Evolutionary conservation across 2,797 vertebrate genomes (phyloP).

Genomic region (Diplodus puntazzo): DNA sequence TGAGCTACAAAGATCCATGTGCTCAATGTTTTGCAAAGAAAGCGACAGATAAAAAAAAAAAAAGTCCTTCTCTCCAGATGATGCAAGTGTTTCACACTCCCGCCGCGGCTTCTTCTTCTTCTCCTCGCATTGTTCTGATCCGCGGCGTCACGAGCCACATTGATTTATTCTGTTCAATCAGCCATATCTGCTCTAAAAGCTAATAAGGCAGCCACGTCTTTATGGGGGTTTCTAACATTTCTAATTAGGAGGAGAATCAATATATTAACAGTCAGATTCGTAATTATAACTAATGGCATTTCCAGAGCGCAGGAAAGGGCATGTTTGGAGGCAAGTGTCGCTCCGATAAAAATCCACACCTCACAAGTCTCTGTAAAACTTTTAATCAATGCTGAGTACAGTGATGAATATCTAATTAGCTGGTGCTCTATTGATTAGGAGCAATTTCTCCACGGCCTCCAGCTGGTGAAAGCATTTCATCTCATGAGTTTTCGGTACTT

Average conservation of each 20-base stretch:
- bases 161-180: constrained; percentile 58
- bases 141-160: constrained; percentile 27
- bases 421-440: constrained; percentile 52
- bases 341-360: constrained; percentile 51
- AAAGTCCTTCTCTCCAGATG: constrained; percentile 23
- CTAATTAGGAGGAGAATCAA: constrained; percentile 66
- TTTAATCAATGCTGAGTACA: constrained; percentile 61
- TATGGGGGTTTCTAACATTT: constrained; percentile 44
- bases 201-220: constrained; percentile 34
- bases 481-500: constrained; percentile 33
- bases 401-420: constrained; percentile 64
- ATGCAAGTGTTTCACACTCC: constrained; percentile 52
- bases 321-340: constrained; percentile 5
- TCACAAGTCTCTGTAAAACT: constrained; percentile 46
- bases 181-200: constrained; percentile 20
- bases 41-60: constrained; percentile 8
- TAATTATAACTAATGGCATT: constrained; percentile 59
- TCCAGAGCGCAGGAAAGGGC: constrained; percentile 42
- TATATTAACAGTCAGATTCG: constrained; percentile 51
- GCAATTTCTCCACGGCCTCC: constrained; percentile 34
- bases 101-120: constrained; percentile 2
- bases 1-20: constrained; percentile 5
- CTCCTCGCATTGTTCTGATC: constrained; percentile 2
- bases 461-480: constrained; percentile 54
- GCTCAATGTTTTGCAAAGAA: constrained; percentile 42